A percentile compares a stretch with the other conserved stretches of the same genome.
These are phyloP conservation scores for Ctenodactylus gundi DNA, from an alignment of 2,113 vertebrate genomes.

Conservation along the genomic window DNA sequence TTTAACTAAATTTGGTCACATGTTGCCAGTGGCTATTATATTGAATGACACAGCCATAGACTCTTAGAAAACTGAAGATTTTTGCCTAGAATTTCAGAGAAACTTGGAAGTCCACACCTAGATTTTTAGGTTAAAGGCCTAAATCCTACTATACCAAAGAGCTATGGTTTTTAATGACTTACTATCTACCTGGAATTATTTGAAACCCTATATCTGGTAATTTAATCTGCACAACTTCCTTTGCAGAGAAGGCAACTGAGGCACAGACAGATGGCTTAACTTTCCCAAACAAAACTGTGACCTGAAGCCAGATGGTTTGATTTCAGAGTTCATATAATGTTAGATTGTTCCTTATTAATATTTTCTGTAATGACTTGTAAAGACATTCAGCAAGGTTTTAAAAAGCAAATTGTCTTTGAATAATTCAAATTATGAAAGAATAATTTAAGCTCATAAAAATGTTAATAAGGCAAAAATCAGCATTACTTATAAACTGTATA, in stretches of 20 bases:
- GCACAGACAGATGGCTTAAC: neutral
- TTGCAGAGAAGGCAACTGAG: neutral
- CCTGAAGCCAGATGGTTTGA: neutral
- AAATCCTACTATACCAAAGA: neutral
- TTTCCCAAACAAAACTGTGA: neutral
- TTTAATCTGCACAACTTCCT: neutral
- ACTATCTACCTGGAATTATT: neutral
- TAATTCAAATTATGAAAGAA: neutral
- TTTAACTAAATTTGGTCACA: neutral
- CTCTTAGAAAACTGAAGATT: neutral
- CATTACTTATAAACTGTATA: neutral
- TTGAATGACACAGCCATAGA: neutral
- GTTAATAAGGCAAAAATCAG: neutral
- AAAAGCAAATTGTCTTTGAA: slow-evolving; percentile 11
- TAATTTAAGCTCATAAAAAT: slow-evolving; percentile 8
- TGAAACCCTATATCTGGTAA: neutral
- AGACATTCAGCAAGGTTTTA: neutral
- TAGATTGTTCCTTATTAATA: neutral
- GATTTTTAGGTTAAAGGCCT: neutral
- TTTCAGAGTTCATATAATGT: neutral
- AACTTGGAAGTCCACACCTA: neutral
- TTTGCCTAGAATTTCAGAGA: neutral
- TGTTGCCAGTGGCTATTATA: neutral
- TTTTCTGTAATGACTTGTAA: neutral
- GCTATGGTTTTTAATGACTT: neutral